Evolutionary conservation across 2,888 invertebrate species (phyloP).

Genomic region (Apotomis betuletana): DNA sequence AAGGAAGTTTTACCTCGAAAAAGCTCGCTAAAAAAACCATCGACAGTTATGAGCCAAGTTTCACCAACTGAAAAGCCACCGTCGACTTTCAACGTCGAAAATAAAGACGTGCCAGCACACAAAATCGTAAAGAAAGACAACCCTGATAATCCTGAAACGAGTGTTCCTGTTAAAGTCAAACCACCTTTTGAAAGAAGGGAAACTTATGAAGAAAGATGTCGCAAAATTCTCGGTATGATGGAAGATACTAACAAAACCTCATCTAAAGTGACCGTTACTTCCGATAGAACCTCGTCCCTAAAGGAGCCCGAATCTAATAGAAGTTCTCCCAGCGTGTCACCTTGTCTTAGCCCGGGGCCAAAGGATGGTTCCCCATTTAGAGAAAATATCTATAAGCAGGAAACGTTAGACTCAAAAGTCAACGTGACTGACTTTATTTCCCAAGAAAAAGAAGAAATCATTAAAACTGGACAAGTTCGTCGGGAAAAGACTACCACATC

Average conservation of each 20-base stretch:
- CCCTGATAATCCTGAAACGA: constrained; percentile 53
- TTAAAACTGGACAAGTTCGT: constrained; percentile 47
- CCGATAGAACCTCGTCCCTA: constrained; percentile 47
- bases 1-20: constrained; percentile 73
- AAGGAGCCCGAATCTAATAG: constrained; percentile 52
- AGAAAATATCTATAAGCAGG: constrained; percentile 47
- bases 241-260: constrained; percentile 62
- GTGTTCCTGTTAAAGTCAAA: constrained; percentile 70
- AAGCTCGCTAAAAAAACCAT: constrained; percentile 76
- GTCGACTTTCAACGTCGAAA: constrained; percentile 68
- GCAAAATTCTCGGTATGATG: constrained; percentile 87
- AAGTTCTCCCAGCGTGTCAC: constrained; percentile 64
- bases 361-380: constrained; percentile 53
- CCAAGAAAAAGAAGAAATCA: constrained; percentile 55
- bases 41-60: constrained; percentile 53
- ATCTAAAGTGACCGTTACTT: constrained; percentile 48
- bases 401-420: constrained; percentile 46
- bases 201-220: constrained; percentile 89
- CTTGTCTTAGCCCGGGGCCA: constrained; percentile 61
- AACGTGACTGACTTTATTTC: constrained; percentile 57
- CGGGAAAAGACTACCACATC: constrained; percentile 43
- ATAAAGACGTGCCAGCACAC: constrained; percentile 54
- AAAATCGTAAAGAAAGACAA: constrained; percentile 63
- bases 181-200: constrained; percentile 86
- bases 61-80: constrained; percentile 74